phyloP scores from a whole-genome alignment of 2,888 invertebrate genomes.

The Amiota communis region DNA sequence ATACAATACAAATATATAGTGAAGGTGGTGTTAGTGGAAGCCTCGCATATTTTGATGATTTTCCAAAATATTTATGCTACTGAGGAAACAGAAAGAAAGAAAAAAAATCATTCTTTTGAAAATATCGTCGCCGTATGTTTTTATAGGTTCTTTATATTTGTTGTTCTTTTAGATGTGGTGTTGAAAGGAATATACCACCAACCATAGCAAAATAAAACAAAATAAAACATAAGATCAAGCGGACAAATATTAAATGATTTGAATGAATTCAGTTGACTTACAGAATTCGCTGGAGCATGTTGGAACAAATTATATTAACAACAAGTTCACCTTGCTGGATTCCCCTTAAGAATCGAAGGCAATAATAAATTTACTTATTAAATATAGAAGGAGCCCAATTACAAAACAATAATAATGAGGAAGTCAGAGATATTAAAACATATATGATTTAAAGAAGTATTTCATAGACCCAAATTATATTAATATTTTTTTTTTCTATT shows the following conservation, averaged over 20 bases:
- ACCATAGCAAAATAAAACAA: conserved; percentile 50
- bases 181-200: conserved; percentile 56
- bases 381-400: neutral
- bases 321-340: conserved; percentile 49
- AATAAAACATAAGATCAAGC: conserved; percentile 20
- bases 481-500: conserved; percentile 12
- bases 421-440: neutral
- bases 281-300: conserved; percentile 56
- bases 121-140: conserved; percentile 42
- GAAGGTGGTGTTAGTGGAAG: neutral
- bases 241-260: neutral
- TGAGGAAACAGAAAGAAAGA: neutral
- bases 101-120: conserved; percentile 48
- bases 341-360: conserved; percentile 56
- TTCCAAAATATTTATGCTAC: neutral
- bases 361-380: conserved; percentile 36
- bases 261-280: conserved; percentile 61
- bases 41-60: conserved; percentile 1
- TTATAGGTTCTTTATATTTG: conserved; percentile 55
- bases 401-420: neutral
- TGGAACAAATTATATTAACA: conserved; percentile 13
- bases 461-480: conserved; percentile 6
- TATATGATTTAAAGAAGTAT: neutral
- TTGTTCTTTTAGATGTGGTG: conserved; percentile 41
- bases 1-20: too few relatives aligned